Evolutionary conservation across 2,888 invertebrate genomes (phyloP).

Genomic region (Linyphia triangularis): DNA sequence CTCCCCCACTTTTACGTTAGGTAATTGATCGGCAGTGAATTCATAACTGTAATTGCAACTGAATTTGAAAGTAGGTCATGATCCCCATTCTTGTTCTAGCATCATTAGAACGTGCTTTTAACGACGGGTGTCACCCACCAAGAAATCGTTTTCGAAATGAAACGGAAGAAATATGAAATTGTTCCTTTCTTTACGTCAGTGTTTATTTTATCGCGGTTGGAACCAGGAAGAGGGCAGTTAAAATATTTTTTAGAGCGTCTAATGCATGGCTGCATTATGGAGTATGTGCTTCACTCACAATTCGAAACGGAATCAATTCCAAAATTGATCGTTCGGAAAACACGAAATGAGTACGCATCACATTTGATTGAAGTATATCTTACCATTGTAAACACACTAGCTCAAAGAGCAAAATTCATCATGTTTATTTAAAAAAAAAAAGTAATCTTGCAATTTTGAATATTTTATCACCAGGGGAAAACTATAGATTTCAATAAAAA

Average conservation of each 20-base stretch:
- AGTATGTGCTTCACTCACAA: background rate
- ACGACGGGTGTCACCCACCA: conserved; percentile 10
- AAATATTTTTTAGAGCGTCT: conserved; percentile 40
- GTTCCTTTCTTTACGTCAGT: background rate
- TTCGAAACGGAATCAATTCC: too few relatives aligned
- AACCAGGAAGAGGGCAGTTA: conserved; percentile 46
- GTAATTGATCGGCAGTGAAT: background rate
- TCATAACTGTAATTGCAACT: background rate
- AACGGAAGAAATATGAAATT: conserved; percentile 1
- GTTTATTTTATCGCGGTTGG: conserved; percentile 20
- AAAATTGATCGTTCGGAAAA: too few relatives aligned
- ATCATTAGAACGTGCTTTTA: conserved; percentile 8
- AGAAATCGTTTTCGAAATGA: conserved; percentile 36
- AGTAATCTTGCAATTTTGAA: too few relatives aligned
- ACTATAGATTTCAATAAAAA: too few relatives aligned
- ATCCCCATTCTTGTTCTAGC: conserved; percentile 31
- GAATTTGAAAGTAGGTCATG: conserved; percentile 5
- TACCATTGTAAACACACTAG: too few relatives aligned
- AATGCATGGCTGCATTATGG: conserved; percentile 31
- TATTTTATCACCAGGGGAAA: too few relatives aligned
- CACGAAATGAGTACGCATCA: too few relatives aligned
- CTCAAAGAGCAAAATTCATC: too few relatives aligned
- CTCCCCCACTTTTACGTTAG: background rate
- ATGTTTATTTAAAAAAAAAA: too few relatives aligned
- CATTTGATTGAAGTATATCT: too few relatives aligned